Conservation (phyloP, 2,797 vertebrate species). For the Lophius americanus region DNA sequence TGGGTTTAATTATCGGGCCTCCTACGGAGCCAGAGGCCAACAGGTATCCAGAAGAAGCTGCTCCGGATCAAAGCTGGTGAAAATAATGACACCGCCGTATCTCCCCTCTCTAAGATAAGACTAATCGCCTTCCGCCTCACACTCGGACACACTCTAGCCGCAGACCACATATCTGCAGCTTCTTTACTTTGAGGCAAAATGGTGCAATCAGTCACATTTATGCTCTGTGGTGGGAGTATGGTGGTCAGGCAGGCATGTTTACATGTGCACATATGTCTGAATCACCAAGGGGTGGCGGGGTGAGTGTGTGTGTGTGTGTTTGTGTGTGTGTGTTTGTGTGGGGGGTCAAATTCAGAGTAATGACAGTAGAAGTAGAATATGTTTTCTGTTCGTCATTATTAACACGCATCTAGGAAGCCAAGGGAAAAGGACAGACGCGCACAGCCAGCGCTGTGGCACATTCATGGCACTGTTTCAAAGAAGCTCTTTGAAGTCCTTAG, state of each 20-base stretch:
- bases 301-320: not conserved
- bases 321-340: slow-evolving; percentile 7
- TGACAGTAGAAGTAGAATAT: slow-evolving; percentile 70
- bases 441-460: slow-evolving; percentile 61
- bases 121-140: slow-evolving; percentile 47
- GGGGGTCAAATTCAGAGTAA: slow-evolving; percentile 50
- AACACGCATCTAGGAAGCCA: slow-evolving; percentile 71
- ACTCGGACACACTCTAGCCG: slow-evolving; percentile 43
- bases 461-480: slow-evolving; percentile 70
- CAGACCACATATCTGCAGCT: slow-evolving; percentile 35
- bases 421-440: slow-evolving; percentile 56
- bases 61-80: slow-evolving; percentile 81
- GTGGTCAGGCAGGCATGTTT: slow-evolving; percentile 23
- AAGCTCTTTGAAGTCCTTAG: slow-evolving; percentile 68
- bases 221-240: slow-evolving; percentile 2
- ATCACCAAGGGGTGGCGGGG: not conserved
- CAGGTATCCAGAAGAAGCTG: slow-evolving; percentile 77
- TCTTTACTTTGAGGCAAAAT: slow-evolving; percentile 37
- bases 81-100: slow-evolving; percentile 78
- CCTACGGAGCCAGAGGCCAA: slow-evolving; percentile 70
- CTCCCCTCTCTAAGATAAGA: slow-evolving; percentile 58
- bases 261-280: slow-evolving; percentile 23
- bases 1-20: slow-evolving; percentile 74
- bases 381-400: slow-evolving; percentile 81
- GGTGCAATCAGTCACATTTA: slow-evolving; percentile 32